A percentile compares a stretch with the other conserved stretches of the same genome.
These are phyloP conservation scores for Caenorhabditis doughertyi DNA, from an alignment of 2,888 invertebrate species.

Conservation along the genomic window DNA sequence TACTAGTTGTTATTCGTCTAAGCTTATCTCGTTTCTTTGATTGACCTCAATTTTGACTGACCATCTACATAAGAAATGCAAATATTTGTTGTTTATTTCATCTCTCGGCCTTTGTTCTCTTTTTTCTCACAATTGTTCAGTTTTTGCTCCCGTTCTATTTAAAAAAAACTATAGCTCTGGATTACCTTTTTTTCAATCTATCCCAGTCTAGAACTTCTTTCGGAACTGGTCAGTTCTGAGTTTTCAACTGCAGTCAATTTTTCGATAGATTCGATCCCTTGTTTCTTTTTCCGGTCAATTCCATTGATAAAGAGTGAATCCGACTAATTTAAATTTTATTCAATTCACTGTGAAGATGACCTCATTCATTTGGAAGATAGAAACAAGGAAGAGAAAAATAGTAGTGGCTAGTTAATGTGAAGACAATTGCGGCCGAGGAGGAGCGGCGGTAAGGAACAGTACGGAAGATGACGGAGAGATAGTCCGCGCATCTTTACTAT, in stretches of 20 bases:
- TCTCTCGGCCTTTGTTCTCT: constrained; percentile 33
- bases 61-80: constrained; percentile 61
- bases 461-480: constrained; percentile 62
- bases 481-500: constrained; percentile 62
- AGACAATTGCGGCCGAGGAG: constrained; percentile 60
- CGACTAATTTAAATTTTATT: constrained; percentile 60
- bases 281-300: too few relatives aligned
- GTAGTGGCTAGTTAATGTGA: constrained; percentile 58
- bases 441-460: constrained; percentile 51
- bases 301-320: constrained; percentile 30
- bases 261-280: too few relatives aligned
- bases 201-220: too few relatives aligned
- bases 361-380: constrained; percentile 52
- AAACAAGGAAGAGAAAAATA: constrained; percentile 44
- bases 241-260: too few relatives aligned
- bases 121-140: neutral
- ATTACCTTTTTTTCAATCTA: neutral
- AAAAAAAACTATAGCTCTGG: neutral
- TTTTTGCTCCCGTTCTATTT: constrained; percentile 3
- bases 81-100: constrained; percentile 63
- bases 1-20: constrained; percentile 48
- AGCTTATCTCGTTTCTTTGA: constrained; percentile 63
- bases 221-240: too few relatives aligned
- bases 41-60: constrained; percentile 59
- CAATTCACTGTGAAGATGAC: constrained; percentile 52